Conservation (phyloP, 2,888 invertebrate genomes). For the Drosophila pseudotalamancana region DNA sequence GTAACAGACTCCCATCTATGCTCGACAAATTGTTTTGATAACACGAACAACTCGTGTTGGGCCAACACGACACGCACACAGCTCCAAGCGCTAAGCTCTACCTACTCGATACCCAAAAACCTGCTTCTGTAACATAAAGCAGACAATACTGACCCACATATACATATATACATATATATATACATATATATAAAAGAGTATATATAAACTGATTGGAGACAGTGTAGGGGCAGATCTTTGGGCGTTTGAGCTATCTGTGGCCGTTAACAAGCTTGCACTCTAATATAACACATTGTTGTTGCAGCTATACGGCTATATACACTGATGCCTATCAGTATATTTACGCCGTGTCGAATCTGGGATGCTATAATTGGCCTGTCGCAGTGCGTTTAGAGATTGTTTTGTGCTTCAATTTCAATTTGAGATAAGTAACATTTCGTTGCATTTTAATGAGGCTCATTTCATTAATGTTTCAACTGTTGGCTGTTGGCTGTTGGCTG, state of each 20-base stretch:
- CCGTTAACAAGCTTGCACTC: slow-evolving; percentile 75
- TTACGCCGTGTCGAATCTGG: slow-evolving; percentile 62
- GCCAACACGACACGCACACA: slow-evolving; percentile 1
- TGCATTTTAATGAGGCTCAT: slow-evolving; percentile 79
- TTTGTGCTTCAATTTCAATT: slow-evolving; percentile 73
- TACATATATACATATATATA: not conserved
- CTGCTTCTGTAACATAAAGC: slow-evolving; percentile 58
- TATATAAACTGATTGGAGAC: slow-evolving; percentile 1
- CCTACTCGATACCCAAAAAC: not conserved
- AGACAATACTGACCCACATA: slow-evolving; percentile 58
- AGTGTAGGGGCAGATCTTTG: slow-evolving; percentile 28
- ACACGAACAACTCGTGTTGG: not conserved
- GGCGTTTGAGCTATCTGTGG: slow-evolving; percentile 59
- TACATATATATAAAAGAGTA: not conserved
- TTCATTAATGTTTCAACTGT: slow-evolving; percentile 49
- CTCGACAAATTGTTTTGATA: not conserved
- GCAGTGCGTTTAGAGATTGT: slow-evolving; percentile 51
- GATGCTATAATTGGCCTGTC: slow-evolving; percentile 44
- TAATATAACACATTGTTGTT: slow-evolving; percentile 57
- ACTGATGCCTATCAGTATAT: slow-evolving; percentile 62
- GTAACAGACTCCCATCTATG: not conserved
- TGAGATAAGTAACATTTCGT: slow-evolving; percentile 80
- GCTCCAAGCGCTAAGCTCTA: not conserved
- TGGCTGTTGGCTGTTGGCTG: too few relatives aligned
- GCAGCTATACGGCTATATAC: slow-evolving; percentile 38